Evolutionary conservation across 1,140 invertebrate species (phyloP), one percentile per base, ranked within the genome.

Genomic region (Aphis gossypii): DNA sequence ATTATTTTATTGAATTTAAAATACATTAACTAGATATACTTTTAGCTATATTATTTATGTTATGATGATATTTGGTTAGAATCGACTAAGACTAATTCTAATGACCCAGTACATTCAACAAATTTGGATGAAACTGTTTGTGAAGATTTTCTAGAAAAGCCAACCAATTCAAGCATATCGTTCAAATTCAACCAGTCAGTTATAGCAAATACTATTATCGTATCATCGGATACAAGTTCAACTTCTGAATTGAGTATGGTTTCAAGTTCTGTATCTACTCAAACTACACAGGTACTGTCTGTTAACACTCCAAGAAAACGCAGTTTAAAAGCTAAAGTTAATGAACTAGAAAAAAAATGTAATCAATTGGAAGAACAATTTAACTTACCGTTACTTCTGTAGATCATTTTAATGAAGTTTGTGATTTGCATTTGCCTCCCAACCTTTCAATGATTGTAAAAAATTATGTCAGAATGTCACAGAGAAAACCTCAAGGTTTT

Each of bases 401-500:
- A 25, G 83, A 86, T 8, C 41, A 44, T 44, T 86, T 86, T 30
- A 21, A 86, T 86, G 41, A 86, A 86, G 83, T 86, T 86, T 44
- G 23, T 86, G 83, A 86, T 86, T 0, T 44, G 18, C 83, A 86
- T 86, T 86, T 86, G 21, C 83, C 83, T 25, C 83, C 41, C 6
- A 86, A 86, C 83, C 30, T 86, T 44, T 44, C 83, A 46, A 46
- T 86, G 83, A 44, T 86, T 5, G 25, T 86, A 44, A 86, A 86
- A 86, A 44, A 44, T 1, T 86, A 86, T 86, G 83, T 86, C 1
- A 86, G 25, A 86, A 44, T 86, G 41, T 23, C 41, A 44, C 6
- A 86, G 7, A 86, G 21, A 86, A 89, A 89, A 89, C 87, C 48
- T 89, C 48, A 89, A 54, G 48, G 48, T n/a, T 89, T n/a, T 89